Percentiles rank a stretch among this genome's conserved stretches.
Conservation (phyloP, 2,888 invertebrate genomes). For the Nowickia ferox region DNA sequence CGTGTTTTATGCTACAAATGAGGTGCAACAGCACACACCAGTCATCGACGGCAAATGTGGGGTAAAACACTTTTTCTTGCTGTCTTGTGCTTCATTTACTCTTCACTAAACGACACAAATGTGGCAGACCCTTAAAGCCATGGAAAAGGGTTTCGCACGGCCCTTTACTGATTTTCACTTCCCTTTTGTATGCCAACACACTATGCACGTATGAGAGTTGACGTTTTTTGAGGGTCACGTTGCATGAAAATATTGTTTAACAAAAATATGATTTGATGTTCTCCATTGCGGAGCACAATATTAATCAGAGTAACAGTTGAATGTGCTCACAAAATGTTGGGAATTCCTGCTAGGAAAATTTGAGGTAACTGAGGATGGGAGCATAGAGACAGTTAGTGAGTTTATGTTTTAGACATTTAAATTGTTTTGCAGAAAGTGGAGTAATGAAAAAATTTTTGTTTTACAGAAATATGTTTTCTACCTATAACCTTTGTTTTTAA, state of each 20-base stretch:
- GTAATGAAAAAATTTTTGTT: no score
- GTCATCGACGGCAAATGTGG: conserved; percentile 35
- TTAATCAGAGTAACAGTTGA: not conserved
- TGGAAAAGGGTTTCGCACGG: conserved; percentile 22
- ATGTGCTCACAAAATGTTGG: not conserved
- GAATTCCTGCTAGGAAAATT: not conserved
- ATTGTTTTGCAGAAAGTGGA: no score
- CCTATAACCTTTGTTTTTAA: no score
- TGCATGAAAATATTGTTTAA: conserved; percentile 22
- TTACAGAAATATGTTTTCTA: no score
- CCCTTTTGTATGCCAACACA: conserved; percentile 10
- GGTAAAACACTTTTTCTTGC: not conserved
- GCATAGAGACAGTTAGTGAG: no score
- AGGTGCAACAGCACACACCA: conserved; percentile 54
- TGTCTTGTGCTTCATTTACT: conserved; percentile 40
- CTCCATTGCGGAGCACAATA: conserved; percentile 3
- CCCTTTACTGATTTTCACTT: not conserved
- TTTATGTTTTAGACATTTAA: no score
- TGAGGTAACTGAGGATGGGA: not conserved
- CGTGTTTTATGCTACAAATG: conserved; percentile 57
- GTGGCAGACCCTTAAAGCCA: conserved; percentile 45
- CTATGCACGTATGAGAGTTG: conserved; percentile 1
- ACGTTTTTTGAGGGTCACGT: conserved; percentile 41
- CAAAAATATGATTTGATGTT: conserved; percentile 32
- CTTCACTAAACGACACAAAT: conserved; percentile 40